Evolutionary conservation across 1,140 invertebrate species (phyloP).

Genomic region (Drosophila grimshawi): DNA sequence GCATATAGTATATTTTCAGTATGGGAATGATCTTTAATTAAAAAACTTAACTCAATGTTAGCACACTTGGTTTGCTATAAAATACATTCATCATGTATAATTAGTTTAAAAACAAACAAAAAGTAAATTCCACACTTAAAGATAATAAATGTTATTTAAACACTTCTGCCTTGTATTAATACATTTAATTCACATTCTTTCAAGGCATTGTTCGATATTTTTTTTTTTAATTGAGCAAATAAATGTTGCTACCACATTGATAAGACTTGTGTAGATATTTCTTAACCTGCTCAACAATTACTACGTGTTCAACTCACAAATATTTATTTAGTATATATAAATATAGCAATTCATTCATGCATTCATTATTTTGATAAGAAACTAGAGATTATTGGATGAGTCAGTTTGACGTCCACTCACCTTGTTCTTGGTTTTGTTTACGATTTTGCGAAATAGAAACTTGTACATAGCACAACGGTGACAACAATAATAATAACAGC

Average conservation of each 20-base stretch:
- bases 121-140: no score
- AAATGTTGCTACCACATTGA: conserved; percentile 2
- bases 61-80: not conserved
- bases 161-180: no score
- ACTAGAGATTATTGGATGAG: conserved; percentile 12
- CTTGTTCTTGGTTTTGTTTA: conserved; percentile 61
- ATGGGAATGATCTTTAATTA: no score
- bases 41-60: no score
- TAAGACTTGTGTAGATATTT: conserved; percentile 6
- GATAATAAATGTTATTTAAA: no score
- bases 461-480: conserved; percentile 57
- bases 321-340: not conserved
- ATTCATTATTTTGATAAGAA: conserved; percentile 18
- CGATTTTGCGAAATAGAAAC: conserved; percentile 55
- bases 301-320: conserved; percentile 2
- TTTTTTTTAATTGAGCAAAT: not conserved
- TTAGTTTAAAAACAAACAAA: no score
- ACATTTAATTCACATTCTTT: not conserved
- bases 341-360: conserved; percentile 23
- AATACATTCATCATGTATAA: no score
- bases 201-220: not conserved
- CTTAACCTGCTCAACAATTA: conserved; percentile 41
- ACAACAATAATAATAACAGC: not conserved
- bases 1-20: no score
- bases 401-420: conserved; percentile 47